Evolutionary conservation across 2,113 vertebrate genomes (phyloP).

Genomic region (Kryptolebias marmoratus): DNA sequence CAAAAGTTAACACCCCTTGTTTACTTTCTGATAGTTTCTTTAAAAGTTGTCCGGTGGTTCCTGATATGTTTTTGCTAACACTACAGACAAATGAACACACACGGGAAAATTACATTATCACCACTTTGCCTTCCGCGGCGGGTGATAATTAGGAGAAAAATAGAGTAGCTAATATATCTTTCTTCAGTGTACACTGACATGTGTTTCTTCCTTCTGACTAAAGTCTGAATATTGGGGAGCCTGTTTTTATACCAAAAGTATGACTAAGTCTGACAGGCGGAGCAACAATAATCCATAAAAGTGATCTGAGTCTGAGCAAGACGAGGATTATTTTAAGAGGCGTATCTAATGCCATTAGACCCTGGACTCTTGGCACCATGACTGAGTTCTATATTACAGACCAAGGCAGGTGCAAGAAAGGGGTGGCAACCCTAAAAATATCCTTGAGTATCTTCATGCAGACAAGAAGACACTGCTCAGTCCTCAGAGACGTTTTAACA

Average conservation of each 20-base stretch:
- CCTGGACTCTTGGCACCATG: slow-evolving; percentile 79
- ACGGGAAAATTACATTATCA: too few species aligned
- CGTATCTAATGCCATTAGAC: slow-evolving; percentile 81
- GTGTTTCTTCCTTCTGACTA: background rate
- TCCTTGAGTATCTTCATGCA: slow-evolving; percentile 73
- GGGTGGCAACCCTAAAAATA: slow-evolving; percentile 88
- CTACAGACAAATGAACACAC: too few species aligned
- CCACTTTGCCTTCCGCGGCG: too few species aligned
- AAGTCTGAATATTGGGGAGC: background rate
- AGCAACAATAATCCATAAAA: slow-evolving; percentile 60
- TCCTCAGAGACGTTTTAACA: background rate
- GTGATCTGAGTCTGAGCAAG: slow-evolving; percentile 42
- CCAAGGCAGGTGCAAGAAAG: slow-evolving; percentile 87
- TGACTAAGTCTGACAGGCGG: background rate
- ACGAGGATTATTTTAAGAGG: slow-evolving; percentile 82
- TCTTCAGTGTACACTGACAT: background rate
- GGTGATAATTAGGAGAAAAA: background rate
- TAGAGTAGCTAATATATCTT: background rate
- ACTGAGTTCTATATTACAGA: slow-evolving; percentile 84
- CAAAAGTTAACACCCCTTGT: too few species aligned
- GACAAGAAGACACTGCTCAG: slow-evolving; percentile 61
- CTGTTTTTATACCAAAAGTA: background rate
- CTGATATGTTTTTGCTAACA: too few species aligned
- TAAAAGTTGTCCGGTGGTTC: too few species aligned
- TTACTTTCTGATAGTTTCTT: too few species aligned